These are phyloP conservation scores for Apteryx mantelli DNA, from an alignment of 2,113 vertebrate species.

Conservation along the genomic window DNA sequence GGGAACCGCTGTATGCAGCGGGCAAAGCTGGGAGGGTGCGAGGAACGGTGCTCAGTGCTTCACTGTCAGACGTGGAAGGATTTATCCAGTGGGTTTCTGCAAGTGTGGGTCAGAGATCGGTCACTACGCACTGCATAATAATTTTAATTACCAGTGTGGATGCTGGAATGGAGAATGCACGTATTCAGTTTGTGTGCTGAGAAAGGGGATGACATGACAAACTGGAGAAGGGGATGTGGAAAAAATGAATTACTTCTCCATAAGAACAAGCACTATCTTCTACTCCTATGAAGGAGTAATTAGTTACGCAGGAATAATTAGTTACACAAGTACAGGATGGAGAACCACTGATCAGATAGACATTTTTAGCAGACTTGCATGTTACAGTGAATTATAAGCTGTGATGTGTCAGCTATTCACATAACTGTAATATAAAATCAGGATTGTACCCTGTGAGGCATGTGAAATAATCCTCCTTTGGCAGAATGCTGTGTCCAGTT, in stretches of 20 bases:
- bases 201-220: background rate
- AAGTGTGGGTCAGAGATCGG: background rate
- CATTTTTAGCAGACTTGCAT: background rate
- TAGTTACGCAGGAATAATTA: background rate
- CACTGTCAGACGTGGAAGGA: background rate
- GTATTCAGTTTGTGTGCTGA: background rate
- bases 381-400: background rate
- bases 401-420: background rate
- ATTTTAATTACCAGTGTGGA: background rate
- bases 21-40: background rate
- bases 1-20: background rate
- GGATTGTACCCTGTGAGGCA: background rate
- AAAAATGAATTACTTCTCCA: background rate
- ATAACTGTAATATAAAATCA: background rate
- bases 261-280: background rate
- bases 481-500: conserved; percentile 2
- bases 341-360: background rate
- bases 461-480: conserved; percentile 27
- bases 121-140: background rate
- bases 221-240: background rate
- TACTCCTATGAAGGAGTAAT: background rate
- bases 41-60: background rate
- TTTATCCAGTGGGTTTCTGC: background rate
- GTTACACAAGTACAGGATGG: background rate
- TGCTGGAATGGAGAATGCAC: background rate